Conservation (phyloP, 2,888 invertebrate species). For the Aphidius colemani region DNA sequence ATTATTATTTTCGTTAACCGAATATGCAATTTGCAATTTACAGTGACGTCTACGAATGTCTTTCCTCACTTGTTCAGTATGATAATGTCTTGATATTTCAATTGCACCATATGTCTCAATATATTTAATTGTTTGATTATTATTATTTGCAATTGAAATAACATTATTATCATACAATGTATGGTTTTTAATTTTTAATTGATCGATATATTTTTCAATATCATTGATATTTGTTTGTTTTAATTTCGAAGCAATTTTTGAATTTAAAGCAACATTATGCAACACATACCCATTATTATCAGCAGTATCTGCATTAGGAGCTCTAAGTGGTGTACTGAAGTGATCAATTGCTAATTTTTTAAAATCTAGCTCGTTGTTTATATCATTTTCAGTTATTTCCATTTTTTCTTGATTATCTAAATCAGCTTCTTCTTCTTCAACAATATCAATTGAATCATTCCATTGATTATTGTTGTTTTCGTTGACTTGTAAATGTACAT, state of each 20-base stretch:
- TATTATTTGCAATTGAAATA: conserved; percentile 33
- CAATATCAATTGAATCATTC: neutral
- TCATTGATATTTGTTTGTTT: conserved; percentile 36
- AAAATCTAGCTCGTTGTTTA: neutral
- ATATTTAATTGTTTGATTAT: conserved; percentile 36
- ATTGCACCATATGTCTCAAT: conserved; percentile 44
- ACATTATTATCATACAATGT: conserved; percentile 12
- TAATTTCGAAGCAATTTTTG: conserved; percentile 6
- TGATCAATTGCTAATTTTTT: conserved; percentile 7
- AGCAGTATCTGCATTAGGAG: neutral
- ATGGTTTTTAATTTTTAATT: conserved; percentile 39
- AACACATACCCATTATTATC: neutral
- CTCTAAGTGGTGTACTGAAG: conserved; percentile 1
- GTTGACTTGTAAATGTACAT: neutral
- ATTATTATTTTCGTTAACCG: conserved; percentile 27
- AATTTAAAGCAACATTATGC: conserved; percentile 17
- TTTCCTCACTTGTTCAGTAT: conserved; percentile 37
- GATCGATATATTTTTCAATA: conserved; percentile 42
- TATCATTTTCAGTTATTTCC: conserved; percentile 1
- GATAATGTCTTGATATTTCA: conserved; percentile 36
- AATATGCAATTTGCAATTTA: conserved; percentile 69
- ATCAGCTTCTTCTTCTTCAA: neutral
- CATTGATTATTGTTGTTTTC: neutral
- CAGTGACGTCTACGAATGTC: conserved; percentile 61
- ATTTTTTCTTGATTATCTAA: neutral